Evolutionary conservation across 2,888 invertebrate genomes (phyloP).

Genomic region (Xanthorhoe spadicearia): DNA sequence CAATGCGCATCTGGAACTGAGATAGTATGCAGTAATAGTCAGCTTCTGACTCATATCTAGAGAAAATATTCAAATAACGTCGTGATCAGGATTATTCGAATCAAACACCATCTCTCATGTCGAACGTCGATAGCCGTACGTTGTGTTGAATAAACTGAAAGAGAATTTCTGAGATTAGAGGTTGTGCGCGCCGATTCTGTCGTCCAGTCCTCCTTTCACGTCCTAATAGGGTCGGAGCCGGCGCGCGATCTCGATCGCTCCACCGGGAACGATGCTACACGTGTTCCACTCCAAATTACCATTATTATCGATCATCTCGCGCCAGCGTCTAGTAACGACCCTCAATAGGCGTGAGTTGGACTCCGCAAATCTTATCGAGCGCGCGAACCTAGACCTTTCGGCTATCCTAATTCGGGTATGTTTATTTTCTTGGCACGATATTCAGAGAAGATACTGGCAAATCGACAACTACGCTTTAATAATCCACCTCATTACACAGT

Average conservation of each 20-base stretch:
- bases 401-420: slow-evolving; percentile 63
- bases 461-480: slow-evolving; percentile 60
- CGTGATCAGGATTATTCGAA: slow-evolving; percentile 39
- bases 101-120: slow-evolving; percentile 42
- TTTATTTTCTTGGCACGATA: slow-evolving; percentile 57
- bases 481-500: slow-evolving; percentile 52
- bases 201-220: slow-evolving; percentile 68
- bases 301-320: slow-evolving; percentile 84
- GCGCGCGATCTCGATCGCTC: slow-evolving; percentile 72
- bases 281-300: slow-evolving; percentile 81
- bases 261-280: slow-evolving; percentile 77
- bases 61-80: slow-evolving; percentile 34
- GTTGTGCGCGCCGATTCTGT: slow-evolving; percentile 65
- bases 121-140: slow-evolving; percentile 38
- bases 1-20: slow-evolving; percentile 52
- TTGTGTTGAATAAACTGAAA: slow-evolving; percentile 42
- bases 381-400: slow-evolving; percentile 61
- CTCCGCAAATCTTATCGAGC: slow-evolving; percentile 70
- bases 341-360: slow-evolving; percentile 72
- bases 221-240: slow-evolving; percentile 69
- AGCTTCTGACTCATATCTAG: slow-evolving; percentile 32
- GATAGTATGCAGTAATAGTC: slow-evolving; percentile 48
- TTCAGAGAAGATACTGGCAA: slow-evolving; percentile 42
- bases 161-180: slow-evolving; percentile 34
- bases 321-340: slow-evolving; percentile 78